Evolutionary conservation across 2,888 invertebrate genomes (phyloP).

Genomic region (Dugesia japonica): DNA sequence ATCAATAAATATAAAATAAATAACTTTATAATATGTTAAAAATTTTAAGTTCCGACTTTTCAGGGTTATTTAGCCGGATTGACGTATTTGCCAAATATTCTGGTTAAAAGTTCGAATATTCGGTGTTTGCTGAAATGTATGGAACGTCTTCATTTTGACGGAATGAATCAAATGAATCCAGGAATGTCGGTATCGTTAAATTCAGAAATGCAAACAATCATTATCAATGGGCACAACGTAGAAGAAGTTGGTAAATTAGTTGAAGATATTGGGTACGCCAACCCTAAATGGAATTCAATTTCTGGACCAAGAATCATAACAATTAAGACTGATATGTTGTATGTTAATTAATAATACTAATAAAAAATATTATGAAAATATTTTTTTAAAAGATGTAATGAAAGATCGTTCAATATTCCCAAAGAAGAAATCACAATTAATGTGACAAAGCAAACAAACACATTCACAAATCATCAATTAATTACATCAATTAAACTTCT

Average conservation of each 20-base stretch:
- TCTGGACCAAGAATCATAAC: constrained; percentile 74
- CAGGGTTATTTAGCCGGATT: constrained; percentile 74
- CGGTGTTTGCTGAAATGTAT: constrained; percentile 45
- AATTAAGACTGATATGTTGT: constrained; percentile 60
- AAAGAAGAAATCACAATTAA: neutral
- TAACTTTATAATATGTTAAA: too few relatives aligned
- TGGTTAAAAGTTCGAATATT: constrained; percentile 44
- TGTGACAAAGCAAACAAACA: neutral
- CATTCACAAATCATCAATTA: neutral
- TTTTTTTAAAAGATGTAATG: neutral
- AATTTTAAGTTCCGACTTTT: constrained; percentile 60
- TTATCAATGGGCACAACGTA: constrained; percentile 74
- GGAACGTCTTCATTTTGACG: constrained; percentile 51
- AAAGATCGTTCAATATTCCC: neutral
- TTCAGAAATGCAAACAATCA: constrained; percentile 61
- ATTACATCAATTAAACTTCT: neutral
- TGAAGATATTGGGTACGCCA: constrained; percentile 63
- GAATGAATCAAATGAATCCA: constrained; percentile 63
- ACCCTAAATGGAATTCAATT: constrained; percentile 76
- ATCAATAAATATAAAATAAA: too few relatives aligned
- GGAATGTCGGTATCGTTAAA: constrained; percentile 54
- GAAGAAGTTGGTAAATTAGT: constrained; percentile 68
- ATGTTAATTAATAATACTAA: neutral
- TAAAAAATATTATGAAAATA: neutral
- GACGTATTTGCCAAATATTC: constrained; percentile 54